Evolutionary conservation across 2,113 vertebrate species (phyloP).

Genomic region (Tinamus guttatus): DNA sequence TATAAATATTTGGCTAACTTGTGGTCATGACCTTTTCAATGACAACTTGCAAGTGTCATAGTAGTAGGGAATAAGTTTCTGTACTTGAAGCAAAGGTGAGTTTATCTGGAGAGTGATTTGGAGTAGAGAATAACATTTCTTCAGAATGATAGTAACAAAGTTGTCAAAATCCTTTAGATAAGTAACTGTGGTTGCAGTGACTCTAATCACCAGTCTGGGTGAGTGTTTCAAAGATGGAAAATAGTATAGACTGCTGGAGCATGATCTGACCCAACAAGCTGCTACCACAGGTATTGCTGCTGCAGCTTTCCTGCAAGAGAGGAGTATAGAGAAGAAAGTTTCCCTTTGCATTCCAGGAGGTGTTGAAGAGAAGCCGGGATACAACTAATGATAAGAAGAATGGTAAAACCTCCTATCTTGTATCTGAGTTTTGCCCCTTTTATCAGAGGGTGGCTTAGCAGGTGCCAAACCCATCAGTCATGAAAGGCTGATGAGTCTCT

Average conservation of each 20-base stretch:
- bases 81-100: neutral
- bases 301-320: neutral
- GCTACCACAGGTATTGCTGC: neutral
- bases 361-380: neutral
- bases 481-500: neutral
- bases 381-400: neutral
- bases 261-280: neutral
- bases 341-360: neutral
- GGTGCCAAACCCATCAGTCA: neutral
- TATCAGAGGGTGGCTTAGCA: neutral
- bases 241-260: neutral
- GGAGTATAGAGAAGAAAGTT: neutral
- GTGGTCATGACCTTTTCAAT: neutral
- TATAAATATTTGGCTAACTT: neutral
- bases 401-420: neutral
- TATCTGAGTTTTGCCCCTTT: neutral
- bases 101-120: neutral
- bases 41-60: neutral
- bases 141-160: neutral
- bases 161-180: neutral
- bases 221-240: neutral
- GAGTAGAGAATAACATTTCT: neutral
- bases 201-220: neutral
- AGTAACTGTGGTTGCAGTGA: neutral
- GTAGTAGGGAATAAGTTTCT: neutral